Evolutionary conservation across 2,888 invertebrate species (phyloP), one percentile per base, ranked within the genome.

Genomic region (Hypena proboscidalis): DNA sequence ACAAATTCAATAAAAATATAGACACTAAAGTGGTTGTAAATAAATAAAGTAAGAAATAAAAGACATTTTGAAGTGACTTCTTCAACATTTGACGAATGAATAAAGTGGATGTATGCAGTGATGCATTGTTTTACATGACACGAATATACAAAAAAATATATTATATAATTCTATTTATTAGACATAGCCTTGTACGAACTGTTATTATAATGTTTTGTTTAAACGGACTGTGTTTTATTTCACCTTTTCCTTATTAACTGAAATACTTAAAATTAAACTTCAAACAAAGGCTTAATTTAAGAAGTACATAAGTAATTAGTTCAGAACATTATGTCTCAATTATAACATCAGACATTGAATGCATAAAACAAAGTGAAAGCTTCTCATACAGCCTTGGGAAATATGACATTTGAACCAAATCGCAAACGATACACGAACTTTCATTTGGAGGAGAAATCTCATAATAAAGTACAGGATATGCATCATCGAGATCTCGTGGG

Each of bases 201-300:
- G 74, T 74, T 74, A 75, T 59, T 70, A 75, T 67, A 74, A 68
- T 67, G 66, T 68, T 74, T 74, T 63, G 65, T 66, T 67, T 46
- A 42, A 25, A 54, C 42, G 25, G 4, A n/a, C n/a, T 14, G 39
- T 35, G 46, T 55, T 58, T 60, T 46, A 58, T 56, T 65, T 53
- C 11, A 26, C 15, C 7, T 14, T 8, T 22, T n/a, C n/a, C n/a
- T n/a, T n/a, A n/a, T n/a, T n/a, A n/a, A n/a, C n/a, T n/a, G n/a
- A n/a, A n/a, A n/a, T n/a, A n/a, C n/a, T n/a, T n/a, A n/a, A n/a
- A n/a, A n/a, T n/a, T n/a, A n/a, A n/a, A n/a, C n/a, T n/a, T n/a
- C n/a, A n/a, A n/a, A n/a, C n/a, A n/a, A n/a, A n/a, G n/a, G n/a
- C n/a, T n/a, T n/a, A n/a, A n/a, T n/a, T n/a, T n/a, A n/a, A n/a